Evolutionary conservation across 2,888 invertebrate species (phyloP), one percentile per base, ranked within the genome.

Genomic region (Hydraecia micacea): DNA sequence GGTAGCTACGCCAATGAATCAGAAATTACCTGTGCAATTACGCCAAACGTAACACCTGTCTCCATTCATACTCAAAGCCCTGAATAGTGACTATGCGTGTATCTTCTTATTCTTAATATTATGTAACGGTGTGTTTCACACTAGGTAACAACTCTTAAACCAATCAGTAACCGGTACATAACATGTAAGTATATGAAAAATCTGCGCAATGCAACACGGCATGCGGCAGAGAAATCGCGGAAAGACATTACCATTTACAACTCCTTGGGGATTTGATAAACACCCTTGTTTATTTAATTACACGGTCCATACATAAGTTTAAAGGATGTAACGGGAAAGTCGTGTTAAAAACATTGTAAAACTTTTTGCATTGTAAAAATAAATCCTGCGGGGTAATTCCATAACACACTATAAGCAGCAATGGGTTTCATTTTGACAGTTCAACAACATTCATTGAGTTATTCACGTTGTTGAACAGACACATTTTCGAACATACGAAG

Each of bases 181-280:
- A 80, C 58, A 28, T 67, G 46, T n/a, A n/a, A n/a, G n/a, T 70
- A n/a, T 80, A 66, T 60, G 79, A 80, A 66, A 83, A 83, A 77
- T 66, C 32, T 78, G 18, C 39, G 49, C 39, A 58, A 78, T 32
- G 32, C 32, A 65, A 78, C 79, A 83, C 65, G 69, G 25, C 65
- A 36, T 18, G 25, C 42, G 52, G 28, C 66, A 83, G 46, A 55
- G 65, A 42, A 52, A 65, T 60, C 25, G n/a, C 60, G 67, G 52
- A 66, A 69, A 49, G 28, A 65, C 79, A 80, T 83, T 79, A 83
- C 52, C 77, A 63, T 70, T 52, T 66, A 78, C 84, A 83, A 60
- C 49, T 60, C 39, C 63, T 79, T 78, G 49, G 9, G 78, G 58
- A 42, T 66, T 79, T 70, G 65, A 83, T 80, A 66, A 78, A 80